A percentile compares a stretch with the other conserved stretches of the same genome.
Conservation (phyloP, 2,797 vertebrate genomes). For the Serranus cabrilla region DNA sequence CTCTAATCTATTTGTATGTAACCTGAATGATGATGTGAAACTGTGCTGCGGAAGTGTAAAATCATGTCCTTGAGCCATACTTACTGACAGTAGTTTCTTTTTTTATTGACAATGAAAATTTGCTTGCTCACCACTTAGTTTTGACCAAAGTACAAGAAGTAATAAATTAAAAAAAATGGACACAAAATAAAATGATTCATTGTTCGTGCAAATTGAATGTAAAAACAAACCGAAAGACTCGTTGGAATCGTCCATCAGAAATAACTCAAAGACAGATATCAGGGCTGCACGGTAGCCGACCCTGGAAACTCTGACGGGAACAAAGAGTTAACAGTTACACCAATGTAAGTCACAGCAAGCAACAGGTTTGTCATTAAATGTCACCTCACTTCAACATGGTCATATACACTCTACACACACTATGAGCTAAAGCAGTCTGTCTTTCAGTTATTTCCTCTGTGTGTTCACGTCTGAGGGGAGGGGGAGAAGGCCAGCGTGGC, state of each 20-base stretch:
- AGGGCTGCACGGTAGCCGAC: constrained; percentile 85
- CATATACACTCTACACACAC: constrained; percentile 90
- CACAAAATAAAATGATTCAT: constrained; percentile 90
- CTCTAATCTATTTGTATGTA: not conserved
- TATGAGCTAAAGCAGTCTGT: constrained; percentile 87
- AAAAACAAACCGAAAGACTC: constrained; percentile 71
- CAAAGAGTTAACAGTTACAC: constrained; percentile 92
- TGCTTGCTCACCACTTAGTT: constrained; percentile 93
- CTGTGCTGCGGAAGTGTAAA: not conserved
- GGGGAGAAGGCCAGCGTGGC: constrained; percentile 87
- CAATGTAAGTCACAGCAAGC: constrained; percentile 95
- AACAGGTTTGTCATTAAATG: constrained; percentile 83
- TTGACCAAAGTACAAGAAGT: constrained; percentile 90
- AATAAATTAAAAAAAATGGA: constrained; percentile 83
- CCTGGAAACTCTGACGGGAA: constrained; percentile 90
- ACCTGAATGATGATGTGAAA: constrained; percentile 1
- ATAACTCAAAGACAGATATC: constrained; percentile 92
- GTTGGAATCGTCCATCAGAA: constrained; percentile 86
- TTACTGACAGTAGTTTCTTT: constrained; percentile 79
- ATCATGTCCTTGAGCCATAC: not conserved
- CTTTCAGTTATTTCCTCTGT: constrained; percentile 89
- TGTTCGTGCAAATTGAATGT: constrained; percentile 93
- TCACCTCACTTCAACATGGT: constrained; percentile 85
- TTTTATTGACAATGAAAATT: constrained; percentile 96
- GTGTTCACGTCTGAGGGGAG: constrained; percentile 81